Conservation (phyloP, 2,113 vertebrate species). For the Oncorhynchus keta region DNA sequence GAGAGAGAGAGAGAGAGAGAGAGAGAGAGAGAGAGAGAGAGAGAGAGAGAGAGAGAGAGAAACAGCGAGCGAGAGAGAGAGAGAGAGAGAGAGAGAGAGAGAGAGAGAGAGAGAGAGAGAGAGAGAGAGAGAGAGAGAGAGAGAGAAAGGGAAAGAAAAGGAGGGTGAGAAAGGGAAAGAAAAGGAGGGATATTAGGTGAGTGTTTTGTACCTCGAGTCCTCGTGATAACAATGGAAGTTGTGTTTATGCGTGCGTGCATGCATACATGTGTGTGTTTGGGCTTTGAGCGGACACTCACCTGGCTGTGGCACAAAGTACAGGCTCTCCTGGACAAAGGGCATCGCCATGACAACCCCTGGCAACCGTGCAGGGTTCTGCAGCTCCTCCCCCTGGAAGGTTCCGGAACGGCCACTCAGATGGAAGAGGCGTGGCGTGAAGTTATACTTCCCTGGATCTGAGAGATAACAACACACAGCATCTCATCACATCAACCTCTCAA, state of each 20-base stretch:
- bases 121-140: neutral
- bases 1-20: neutral
- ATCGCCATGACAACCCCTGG: conserved; percentile 65
- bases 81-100: neutral
- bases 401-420: conserved; percentile 67
- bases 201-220: neutral
- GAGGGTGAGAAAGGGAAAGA: no score
- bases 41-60: neutral
- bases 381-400: conserved; percentile 63
- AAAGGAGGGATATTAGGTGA: no score
- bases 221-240: neutral
- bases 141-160: no score
- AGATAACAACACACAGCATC: neutral
- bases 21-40: neutral
- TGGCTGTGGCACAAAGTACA: conserved; percentile 69
- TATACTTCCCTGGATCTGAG: conserved; percentile 77
- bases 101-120: neutral
- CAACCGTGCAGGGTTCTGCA: conserved; percentile 54
- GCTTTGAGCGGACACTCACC: conserved; percentile 53
- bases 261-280: neutral
- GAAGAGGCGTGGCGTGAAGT: conserved; percentile 78
- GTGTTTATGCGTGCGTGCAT: neutral
- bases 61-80: neutral
- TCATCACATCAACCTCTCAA: neutral
- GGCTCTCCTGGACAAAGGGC: conserved; percentile 75